Base-by-base conservation (phyloP, 2,888 invertebrate genomes). In the Hecatera dysodea region DNA sequence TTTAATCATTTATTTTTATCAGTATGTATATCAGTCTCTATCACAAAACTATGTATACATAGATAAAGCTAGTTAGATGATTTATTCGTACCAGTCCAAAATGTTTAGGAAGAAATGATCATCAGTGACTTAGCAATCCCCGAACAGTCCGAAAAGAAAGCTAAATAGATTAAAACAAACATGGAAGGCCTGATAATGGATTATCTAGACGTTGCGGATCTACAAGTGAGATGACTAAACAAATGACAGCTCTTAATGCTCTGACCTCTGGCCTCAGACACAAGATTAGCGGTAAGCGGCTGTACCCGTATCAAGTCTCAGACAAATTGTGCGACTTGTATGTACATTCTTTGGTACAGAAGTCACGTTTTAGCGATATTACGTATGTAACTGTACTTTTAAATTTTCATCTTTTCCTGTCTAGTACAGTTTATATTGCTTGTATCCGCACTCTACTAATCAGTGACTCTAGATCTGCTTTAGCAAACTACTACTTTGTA, bases 211-310 rank as follows among this genome's bases (percentile, higher is more conserved):
- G 19, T 56, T 19, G 60, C 29, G 42, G 44, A 66, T 79, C 67
- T 79, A 48, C 39, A 68, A 68, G 55, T 33, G 55, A 52, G 50
- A 78, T 70, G 56, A 64, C 60, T 78, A 57, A 75, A 64, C 53
- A 67, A 64, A 81, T 72, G 65, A 60, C 62, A 79, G 67, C 71
- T 63, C 71, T 66, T 67, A 75, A 64, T 80, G 50, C 46, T 71
- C 22, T 79, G 80, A 81, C 80, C 83, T 80, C 53, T 80, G 60
- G 19, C 66, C 68, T 57, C 66, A 82, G 59, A 79, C 61, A 50
- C 29, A 42, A 66, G 74, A 80, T 75, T 79, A 75, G 83, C 75
- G 17, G 53, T 64, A 56, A 75, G 67, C 61, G 67, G 17, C 48
- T 52, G 60, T 60, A 71, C 67, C 48, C 71, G 56, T 66, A 66